These are phyloP conservation scores for Stigmatopora nigra DNA, from an alignment of 2,113 vertebrate species.

Conservation along the genomic window DNA sequence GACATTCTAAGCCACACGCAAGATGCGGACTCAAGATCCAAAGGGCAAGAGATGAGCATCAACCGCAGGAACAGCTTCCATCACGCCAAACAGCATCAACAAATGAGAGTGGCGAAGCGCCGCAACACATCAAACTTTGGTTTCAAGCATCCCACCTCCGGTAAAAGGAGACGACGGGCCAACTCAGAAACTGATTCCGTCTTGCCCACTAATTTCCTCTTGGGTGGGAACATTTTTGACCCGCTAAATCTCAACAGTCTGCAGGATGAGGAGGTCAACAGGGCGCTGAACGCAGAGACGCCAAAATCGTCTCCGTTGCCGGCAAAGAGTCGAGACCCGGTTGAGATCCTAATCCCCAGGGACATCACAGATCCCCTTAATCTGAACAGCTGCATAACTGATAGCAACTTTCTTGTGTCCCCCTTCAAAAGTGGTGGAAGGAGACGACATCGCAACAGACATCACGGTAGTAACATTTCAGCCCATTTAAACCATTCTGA, in stretches of 20 bases:
- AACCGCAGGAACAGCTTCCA: conserved; percentile 73
- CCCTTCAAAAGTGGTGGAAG: conserved; percentile 75
- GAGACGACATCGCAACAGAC: conserved; percentile 79
- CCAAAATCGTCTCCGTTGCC: conserved; percentile 91
- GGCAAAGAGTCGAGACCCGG: conserved; percentile 79
- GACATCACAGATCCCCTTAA: conserved; percentile 91
- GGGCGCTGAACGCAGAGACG: conserved; percentile 84
- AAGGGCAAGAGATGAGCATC: conserved; percentile 46
- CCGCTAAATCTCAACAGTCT: conserved; percentile 91
- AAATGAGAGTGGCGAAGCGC: conserved; percentile 71
- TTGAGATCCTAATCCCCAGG: conserved; percentile 88
- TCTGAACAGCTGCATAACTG: conserved; percentile 76
- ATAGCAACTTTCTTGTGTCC: conserved; percentile 70
- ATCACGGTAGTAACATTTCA: conserved; percentile 57
- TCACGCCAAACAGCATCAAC: conserved; percentile 67
- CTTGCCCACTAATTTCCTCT: conserved; percentile 83
- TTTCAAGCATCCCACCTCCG: conserved; percentile 78
- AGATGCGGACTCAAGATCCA: conserved; percentile 23
- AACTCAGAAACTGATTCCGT: conserved; percentile 86
- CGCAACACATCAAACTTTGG: conserved; percentile 75
- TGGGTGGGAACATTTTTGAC: conserved; percentile 91
- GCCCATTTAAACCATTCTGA: conserved; percentile 40
- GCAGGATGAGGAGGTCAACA: conserved; percentile 87
- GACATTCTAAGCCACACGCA: conserved; percentile 29
- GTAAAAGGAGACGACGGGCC: conserved; percentile 79